Percentiles rank a stretch among this genome's conserved stretches.
Evolutionary conservation across 2,888 invertebrate genomes (phyloP).

Genomic region (Aromia moschata): DNA sequence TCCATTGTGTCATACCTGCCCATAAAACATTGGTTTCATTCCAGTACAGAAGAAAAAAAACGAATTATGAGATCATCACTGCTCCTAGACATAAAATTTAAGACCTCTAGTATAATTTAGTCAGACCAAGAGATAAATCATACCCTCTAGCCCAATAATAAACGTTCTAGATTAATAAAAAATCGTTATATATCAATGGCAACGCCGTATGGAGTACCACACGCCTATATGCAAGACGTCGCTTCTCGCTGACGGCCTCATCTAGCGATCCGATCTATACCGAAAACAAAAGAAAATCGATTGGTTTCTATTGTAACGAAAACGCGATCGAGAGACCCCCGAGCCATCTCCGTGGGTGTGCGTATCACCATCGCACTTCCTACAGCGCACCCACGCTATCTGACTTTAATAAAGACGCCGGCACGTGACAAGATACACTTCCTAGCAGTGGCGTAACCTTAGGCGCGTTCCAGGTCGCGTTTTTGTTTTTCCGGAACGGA

Average conservation of each 20-base stretch:
- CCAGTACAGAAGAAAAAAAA: no score
- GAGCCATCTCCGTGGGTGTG: constrained; percentile 45
- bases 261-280: constrained; percentile 10
- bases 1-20: not conserved
- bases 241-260: not conserved
- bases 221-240: not conserved
- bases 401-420: constrained; percentile 42
- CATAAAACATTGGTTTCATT: no score
- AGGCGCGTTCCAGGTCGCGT: no score
- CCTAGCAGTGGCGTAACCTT: constrained; percentile 32
- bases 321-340: constrained; percentile 27
- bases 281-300: constrained; percentile 26
- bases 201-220: not conserved
- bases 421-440: constrained; percentile 38
- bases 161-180: not conserved
- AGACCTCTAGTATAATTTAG: not conserved
- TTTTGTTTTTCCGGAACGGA: not conserved
- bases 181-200: not conserved
- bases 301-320: constrained; percentile 28
- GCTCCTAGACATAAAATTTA: not conserved
- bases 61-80: not conserved
- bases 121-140: not conserved
- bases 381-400: constrained; percentile 50
- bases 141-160: not conserved
- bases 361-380: constrained; percentile 50